Evolutionary conservation across 2,797 vertebrate species (phyloP), one percentile per base, ranked within the genome.

Genomic region (Pipistrellus pipistrellus): DNA sequence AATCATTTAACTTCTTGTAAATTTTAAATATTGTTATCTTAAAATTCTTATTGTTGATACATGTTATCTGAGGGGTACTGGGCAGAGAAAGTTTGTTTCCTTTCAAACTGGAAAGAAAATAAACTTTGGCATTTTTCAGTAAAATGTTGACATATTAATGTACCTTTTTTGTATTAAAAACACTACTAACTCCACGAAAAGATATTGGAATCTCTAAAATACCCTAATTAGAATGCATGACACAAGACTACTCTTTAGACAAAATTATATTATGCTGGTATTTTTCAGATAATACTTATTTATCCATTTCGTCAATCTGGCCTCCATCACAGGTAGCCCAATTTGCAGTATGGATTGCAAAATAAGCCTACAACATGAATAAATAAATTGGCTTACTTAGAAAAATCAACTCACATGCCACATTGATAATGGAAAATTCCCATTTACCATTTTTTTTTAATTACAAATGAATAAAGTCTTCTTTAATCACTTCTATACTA

Each of bases 1-100:
- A 83, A 85, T 81, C 48, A 80, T 92, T 88, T 85, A 92, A 88
- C 0, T 91, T 87, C 25, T 92, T 13, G 6, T n/a, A 41, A 41
- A 14, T 0, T 64, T 94, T 88, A 84, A 72, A 30, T 91, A 66
- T 0, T 62, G 2, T 38, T 38, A 71, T 78, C 32, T 62, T 35
- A 91, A 77, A 30, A 68, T 90, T 76, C 18, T 80, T 84, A 3
- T 59, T 93, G 9, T 78, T 92, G 53, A 84, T 4, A 73, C 0
- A 27, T 57, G 4, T 21, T 76, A 71, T 68, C 27, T 82, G 35
- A 85, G 10, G 20, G n/a, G n/a, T 88, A 68, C 3, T 69, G 25
- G 14, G 5, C 3, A 75, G 46, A 91, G 48, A 78, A 86, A 80
- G 8, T 92, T 6, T 14, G 59, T 62, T 62, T 30, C 3, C 20